These are phyloP conservation scores for Himalopsyche phryganea DNA, from an alignment of 1,140 invertebrate species.

Conservation along the genomic window DNA sequence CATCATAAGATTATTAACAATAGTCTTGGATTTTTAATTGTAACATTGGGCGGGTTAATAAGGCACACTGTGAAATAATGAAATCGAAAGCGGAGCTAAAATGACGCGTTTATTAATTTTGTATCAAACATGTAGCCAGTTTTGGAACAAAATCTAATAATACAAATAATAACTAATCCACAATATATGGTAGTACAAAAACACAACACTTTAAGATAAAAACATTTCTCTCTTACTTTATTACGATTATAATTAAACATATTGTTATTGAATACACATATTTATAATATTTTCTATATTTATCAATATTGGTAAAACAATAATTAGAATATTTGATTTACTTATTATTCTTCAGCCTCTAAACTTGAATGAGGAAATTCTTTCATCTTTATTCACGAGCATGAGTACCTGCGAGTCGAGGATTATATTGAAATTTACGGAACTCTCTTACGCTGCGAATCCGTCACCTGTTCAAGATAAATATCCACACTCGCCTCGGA, in stretches of 20 bases:
- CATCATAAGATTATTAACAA: no score
- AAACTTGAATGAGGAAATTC: background rate
- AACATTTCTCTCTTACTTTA: conserved; percentile 30
- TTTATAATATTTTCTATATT: conserved; percentile 29
- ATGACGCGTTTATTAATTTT: conserved; percentile 34
- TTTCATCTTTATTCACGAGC: no score
- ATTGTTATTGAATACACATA: conserved; percentile 30
- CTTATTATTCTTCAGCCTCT: conserved; percentile 16
- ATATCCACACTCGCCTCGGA: no score
- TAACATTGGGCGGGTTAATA: no score
- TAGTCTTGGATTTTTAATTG: no score
- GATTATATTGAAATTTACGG: no score
- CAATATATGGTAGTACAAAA: conserved; percentile 34
- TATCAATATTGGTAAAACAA: conserved; percentile 33
- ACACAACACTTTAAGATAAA: conserved; percentile 35
- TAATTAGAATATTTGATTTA: conserved; percentile 22
- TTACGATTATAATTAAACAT: conserved; percentile 29
- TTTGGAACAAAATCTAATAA: conserved; percentile 27
- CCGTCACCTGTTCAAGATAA: no score
- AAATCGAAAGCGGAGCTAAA: conserved; percentile 17
- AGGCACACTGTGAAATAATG: no score
- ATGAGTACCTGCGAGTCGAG: no score
- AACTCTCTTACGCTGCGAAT: no score
- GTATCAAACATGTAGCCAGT: conserved; percentile 33
- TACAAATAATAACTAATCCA: conserved; percentile 32